Conservation (phyloP, 2,797 vertebrate species). For the Poeciliopsis presidionis region DNA sequence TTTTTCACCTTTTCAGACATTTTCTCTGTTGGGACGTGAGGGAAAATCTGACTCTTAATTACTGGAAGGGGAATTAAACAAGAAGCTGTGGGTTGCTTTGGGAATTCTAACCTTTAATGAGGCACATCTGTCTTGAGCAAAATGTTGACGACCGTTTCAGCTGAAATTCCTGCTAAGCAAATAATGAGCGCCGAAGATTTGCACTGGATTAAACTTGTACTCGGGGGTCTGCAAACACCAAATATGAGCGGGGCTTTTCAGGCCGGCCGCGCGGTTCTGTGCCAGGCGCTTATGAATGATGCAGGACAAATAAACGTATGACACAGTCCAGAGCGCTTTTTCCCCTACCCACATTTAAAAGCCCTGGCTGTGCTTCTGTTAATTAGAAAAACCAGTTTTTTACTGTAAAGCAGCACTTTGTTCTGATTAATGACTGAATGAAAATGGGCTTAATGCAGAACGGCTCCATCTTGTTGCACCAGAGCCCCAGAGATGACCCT, state of each 20-base stretch:
- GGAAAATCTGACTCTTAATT: not conserved
- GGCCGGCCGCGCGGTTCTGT: slow-evolving; percentile 46
- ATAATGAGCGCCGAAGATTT: slow-evolving; percentile 61
- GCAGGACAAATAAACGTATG: slow-evolving; percentile 58
- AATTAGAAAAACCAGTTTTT: slow-evolving; percentile 30
- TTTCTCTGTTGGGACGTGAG: not conserved
- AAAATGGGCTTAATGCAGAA: slow-evolving; percentile 7
- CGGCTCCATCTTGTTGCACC: slow-evolving; percentile 28
- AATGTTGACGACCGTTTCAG: slow-evolving; percentile 19
- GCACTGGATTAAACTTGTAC: slow-evolving; percentile 48
- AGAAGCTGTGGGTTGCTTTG: not conserved
- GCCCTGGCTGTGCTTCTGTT: slow-evolving; percentile 33
- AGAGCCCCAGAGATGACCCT: slow-evolving; percentile 20
- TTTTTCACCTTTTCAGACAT: not conserved
- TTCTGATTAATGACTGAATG: slow-evolving; percentile 31
- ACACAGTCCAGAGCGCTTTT: slow-evolving; percentile 42
- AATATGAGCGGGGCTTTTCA: slow-evolving; percentile 29
- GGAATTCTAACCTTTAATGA: slow-evolving; percentile 31
- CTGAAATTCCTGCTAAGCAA: slow-evolving; percentile 32
- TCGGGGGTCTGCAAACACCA: slow-evolving; percentile 39
- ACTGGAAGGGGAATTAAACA: not conserved
- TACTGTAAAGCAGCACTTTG: slow-evolving; percentile 11
- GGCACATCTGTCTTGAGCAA: slow-evolving; percentile 52
- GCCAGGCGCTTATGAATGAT: slow-evolving; percentile 48
- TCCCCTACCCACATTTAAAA: slow-evolving; percentile 40